Percentiles rank a stretch among this genome's conserved stretches.
Conservation (phyloP, 2,113 vertebrate species). For the Hystrix brachyura region DNA sequence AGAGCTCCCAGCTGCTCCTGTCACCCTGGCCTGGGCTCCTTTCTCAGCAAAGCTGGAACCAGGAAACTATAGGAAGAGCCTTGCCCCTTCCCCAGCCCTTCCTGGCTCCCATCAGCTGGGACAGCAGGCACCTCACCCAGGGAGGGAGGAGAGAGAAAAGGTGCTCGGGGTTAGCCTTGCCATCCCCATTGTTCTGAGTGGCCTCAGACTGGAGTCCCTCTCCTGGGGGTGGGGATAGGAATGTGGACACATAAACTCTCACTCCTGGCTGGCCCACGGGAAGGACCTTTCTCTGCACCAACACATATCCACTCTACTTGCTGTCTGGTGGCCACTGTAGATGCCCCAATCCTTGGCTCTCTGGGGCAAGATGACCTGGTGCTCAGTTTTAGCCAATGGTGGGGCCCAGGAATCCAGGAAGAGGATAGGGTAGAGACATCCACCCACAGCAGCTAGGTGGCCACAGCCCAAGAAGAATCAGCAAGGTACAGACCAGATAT, state of each 20-base stretch:
- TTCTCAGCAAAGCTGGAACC: not conserved
- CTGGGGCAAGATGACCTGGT: not conserved
- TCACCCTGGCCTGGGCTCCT: not conserved
- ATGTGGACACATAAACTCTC: not conserved
- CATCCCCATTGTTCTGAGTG: too few relatives aligned
- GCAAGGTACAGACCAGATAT: too few relatives aligned
- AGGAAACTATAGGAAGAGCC: not conserved
- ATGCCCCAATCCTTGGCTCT: not conserved
- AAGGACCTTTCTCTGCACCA: not conserved
- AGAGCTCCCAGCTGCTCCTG: not conserved
- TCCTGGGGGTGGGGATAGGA: too few relatives aligned
- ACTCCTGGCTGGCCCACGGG: not conserved
- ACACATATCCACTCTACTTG: rapidly evolving
- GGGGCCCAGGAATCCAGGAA: not conserved
- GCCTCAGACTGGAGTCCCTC: not conserved
- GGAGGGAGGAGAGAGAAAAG: not conserved
- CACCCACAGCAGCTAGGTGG: not conserved
- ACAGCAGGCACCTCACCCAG: not conserved
- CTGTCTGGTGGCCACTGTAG: not conserved
- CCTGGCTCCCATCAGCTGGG: not conserved
- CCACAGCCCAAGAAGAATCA: not conserved
- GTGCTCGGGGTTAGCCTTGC: not conserved
- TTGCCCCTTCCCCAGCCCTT: not conserved
- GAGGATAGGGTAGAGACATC: not conserved
- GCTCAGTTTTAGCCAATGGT: not conserved